These are phyloP conservation scores for Cephus pulcher DNA, from an alignment of 2,888 invertebrate species.

Conservation along the genomic window DNA sequence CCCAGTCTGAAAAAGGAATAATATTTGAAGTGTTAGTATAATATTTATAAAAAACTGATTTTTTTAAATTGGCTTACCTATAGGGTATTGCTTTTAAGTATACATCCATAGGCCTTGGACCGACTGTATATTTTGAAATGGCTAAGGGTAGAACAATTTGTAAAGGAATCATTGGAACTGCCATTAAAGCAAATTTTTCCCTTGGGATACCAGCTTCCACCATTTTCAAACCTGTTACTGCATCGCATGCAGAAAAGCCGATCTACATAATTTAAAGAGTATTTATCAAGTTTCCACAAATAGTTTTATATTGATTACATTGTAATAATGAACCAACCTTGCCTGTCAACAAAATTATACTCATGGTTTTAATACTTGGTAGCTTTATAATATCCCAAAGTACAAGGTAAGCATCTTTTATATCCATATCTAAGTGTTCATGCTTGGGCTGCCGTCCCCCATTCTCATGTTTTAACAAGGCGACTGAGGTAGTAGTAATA, in stretches of 20 bases:
- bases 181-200: constrained; percentile 92
- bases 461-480: constrained; percentile 86
- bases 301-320: constrained; percentile 8
- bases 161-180: constrained; percentile 92
- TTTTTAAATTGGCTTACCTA: constrained; percentile 63
- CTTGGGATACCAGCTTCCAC: constrained; percentile 97
- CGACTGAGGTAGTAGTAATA: constrained; percentile 88
- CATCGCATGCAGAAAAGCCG: constrained; percentile 95
- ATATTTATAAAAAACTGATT: constrained; percentile 9
- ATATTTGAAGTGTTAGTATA: neutral
- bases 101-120: constrained; percentile 88
- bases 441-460: constrained; percentile 60
- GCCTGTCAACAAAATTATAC: constrained; percentile 86
- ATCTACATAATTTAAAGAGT: constrained; percentile 71
- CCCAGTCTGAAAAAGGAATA: constrained; percentile 72
- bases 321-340: constrained; percentile 73
- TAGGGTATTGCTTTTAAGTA: constrained; percentile 91
- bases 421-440: constrained; percentile 66
- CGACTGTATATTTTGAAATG: constrained; percentile 85
- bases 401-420: constrained; percentile 83
- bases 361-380: constrained; percentile 82
- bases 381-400: constrained; percentile 86
- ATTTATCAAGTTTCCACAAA: neutral
- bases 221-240: constrained; percentile 93
- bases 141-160: constrained; percentile 93